Base-by-base conservation (phyloP, 2,113 vertebrate species). In the Zapus hudsonius region DNA sequence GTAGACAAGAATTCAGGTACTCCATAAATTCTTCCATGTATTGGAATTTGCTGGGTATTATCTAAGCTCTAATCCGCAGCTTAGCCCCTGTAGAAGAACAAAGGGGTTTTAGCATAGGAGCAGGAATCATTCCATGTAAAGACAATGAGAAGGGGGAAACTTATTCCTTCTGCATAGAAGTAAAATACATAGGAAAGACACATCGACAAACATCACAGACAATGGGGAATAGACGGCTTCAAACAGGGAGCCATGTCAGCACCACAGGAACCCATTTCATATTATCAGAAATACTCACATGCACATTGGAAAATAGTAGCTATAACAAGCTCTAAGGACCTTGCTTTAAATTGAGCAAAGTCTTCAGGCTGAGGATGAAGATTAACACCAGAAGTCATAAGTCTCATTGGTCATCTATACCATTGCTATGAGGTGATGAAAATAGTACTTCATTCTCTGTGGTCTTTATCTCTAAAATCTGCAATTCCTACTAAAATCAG, bases 341-440 rank as follows among this genome's bases (percentile, higher is more conserved):
- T 42, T 63, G 13, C 69, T 88, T 95, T n/a, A 67, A 79, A 69
- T 83, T 69, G 13, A 11, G 44, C 7, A 33, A 59, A 31, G 15
- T 59, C 29, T 17, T 61, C 33, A 44, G 25, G 78, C 20, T 57
- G 6, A 64, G 67, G 25, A 38, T 40, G 42, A 33, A 42, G 9
- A 38, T 52, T 7, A 31, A 6, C 3, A n/a, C 13, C 3, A 0
- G 27, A 40, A 38, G 12, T 38, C 2, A 36, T 47, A n/a, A 9
- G 2, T 64, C 20, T n/a, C 59, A 8, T 33, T 61, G 20, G 55
- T 73, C 1, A 27, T 31, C 11, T 23, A 17, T 42, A 19, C 8
- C 36, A 7, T n/a, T 31, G 4, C n/a, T 79, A 4, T 25, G 16
- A 20, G 33, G 64, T 63, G 19, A 64, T 67, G 42, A 87, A 31